These are phyloP conservation scores for Sander vitreus DNA, from an alignment of 2,113 vertebrate genomes.

Conservation along the genomic window DNA sequence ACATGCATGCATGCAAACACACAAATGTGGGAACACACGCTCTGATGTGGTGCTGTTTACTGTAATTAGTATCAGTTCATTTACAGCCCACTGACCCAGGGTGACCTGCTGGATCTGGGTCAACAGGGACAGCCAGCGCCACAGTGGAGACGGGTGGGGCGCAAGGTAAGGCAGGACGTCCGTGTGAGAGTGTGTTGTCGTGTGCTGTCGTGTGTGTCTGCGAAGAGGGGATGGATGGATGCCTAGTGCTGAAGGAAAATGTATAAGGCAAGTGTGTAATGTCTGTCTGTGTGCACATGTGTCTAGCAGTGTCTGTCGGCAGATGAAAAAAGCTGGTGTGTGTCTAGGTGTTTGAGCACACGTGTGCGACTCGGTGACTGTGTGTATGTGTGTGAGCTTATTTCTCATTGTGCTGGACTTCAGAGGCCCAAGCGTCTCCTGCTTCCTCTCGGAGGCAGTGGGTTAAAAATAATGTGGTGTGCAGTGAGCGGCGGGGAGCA, in stretches of 20 bases:
- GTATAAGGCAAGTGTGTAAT: slow-evolving; percentile 17
- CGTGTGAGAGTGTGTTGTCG: slow-evolving; percentile 26
- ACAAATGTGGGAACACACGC: slow-evolving; percentile 51
- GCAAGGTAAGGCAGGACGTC: slow-evolving; percentile 50
- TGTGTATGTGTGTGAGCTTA: slow-evolving; percentile 71
- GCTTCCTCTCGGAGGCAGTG: slow-evolving; percentile 84
- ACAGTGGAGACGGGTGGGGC: slow-evolving; percentile 62
- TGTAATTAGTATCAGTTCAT: slow-evolving; percentile 84
- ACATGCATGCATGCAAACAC: slow-evolving; percentile 58
- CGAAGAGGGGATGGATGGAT: slow-evolving; percentile 51
- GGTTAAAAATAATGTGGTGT: slow-evolving; percentile 89
- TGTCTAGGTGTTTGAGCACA: slow-evolving; percentile 66
- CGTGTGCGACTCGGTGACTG: slow-evolving; percentile 64
- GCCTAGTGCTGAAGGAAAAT: slow-evolving; percentile 55
- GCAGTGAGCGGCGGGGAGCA: slow-evolving; percentile 80
- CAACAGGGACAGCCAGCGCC: slow-evolving; percentile 67
- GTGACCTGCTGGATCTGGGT: slow-evolving; percentile 77
- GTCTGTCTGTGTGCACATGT: slow-evolving; percentile 25
- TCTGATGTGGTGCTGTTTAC: slow-evolving; percentile 71
- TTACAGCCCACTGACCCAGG: slow-evolving; percentile 76
- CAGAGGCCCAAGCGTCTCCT: slow-evolving; percentile 81
- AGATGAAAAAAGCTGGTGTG: slow-evolving; percentile 69
- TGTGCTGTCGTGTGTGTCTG: slow-evolving; percentile 33
- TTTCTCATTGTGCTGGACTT: slow-evolving; percentile 85
- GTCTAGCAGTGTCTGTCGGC: slow-evolving; percentile 53